Evolutionary conservation across 2,113 vertebrate species (phyloP), one percentile per base, ranked within the genome.

Genomic region (Saguinus imperator): DNA sequence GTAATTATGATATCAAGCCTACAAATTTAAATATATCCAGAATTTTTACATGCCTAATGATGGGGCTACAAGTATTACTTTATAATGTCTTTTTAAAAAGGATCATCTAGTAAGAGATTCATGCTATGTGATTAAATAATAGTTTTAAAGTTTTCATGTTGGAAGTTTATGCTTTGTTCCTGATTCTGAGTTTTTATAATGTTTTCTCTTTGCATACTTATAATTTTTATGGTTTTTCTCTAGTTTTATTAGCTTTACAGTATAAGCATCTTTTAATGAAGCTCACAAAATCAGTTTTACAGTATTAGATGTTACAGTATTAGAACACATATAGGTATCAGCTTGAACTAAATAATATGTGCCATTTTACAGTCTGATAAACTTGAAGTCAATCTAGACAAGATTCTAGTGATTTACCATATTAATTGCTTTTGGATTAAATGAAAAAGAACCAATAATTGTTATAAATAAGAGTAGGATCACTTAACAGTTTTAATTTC

Each of bases 81-180:
- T 92, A 48, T 23, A 37, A 40, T 40, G 5, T 5, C 27, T 89
- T 79, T 86, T 73, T n/a, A 17, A 2, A 77, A 3, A 77, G 45
- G 35, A 58, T 93, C 64, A 73, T 58, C 11, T 87, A 64, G 37
- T 68, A 45, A 93, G 45, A 87, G 72, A 94, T 88, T 94, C 70
- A 80, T 88, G 8, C 20, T 88, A 11, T 94, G 40, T 66, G 21
- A 88, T 91, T 91, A 85, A 87, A 94, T 70, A 93, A 76, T 82
- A 89, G 25, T 89, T 37, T 81, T 20, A 35, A 13, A 79, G n/a
- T 32, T 89, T 97, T 64, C 23, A 66, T 87, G 21, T 70, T 82
- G 82, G 76, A 81, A 86, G 10, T 73, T 64, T 95, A 10, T 80
- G 20, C 72, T 84, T 79, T 84, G 45, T 88, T 94, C 10, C 52